Evolutionary conservation across 2,113 vertebrate genomes (phyloP), one percentile per base, ranked within the genome.

Genomic region (Hippocampus comes): DNA sequence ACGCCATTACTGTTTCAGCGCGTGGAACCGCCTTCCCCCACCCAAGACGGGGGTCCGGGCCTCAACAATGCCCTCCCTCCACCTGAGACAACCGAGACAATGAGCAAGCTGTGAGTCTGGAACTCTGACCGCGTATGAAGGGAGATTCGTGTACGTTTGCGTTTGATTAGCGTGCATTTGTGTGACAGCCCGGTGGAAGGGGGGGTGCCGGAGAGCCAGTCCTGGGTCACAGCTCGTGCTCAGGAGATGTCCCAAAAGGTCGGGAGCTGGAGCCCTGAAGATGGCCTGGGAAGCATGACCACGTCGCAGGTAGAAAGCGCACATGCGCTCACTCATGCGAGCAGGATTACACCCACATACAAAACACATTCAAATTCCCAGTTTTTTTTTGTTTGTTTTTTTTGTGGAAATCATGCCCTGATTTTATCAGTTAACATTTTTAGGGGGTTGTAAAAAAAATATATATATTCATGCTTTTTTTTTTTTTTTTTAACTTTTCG

Each of bases 1-100:
- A 98, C 96, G 56, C 94, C 96, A 69, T 94, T 98, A 93, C 96
- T 98, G 94, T 98, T 98, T 94, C 96, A 98, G 93, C 95, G 95
- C 83, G 94, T 98, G 95, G 96, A 96, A 88, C 95, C 94, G 0
- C 93, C 94, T 0, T 95, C 96, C 63, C 95, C 95, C 1, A 87
- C 91, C 9, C 95, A 96, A 87, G 96, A 97, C 9, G 94, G 91
- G 65, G 93, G 87, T 9, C 91, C 89, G 1, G 92, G 94, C 78
- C 92, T 91, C 64, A 94, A 93, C 7, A 95, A 94, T 1, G 63
- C 91, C n/a, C 92, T 95, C 51, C 93, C 94, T 66, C 93, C 93
- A 21, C 86, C 91, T 25, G 93, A 93, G 69, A 81, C 79, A 10
- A 81, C 80, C 4, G 92, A 93, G 60, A 86, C 89, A 9, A 90